Evolutionary conservation across 2,797 vertebrate genomes (phyloP).

Genomic region (Danionella dracula): DNA sequence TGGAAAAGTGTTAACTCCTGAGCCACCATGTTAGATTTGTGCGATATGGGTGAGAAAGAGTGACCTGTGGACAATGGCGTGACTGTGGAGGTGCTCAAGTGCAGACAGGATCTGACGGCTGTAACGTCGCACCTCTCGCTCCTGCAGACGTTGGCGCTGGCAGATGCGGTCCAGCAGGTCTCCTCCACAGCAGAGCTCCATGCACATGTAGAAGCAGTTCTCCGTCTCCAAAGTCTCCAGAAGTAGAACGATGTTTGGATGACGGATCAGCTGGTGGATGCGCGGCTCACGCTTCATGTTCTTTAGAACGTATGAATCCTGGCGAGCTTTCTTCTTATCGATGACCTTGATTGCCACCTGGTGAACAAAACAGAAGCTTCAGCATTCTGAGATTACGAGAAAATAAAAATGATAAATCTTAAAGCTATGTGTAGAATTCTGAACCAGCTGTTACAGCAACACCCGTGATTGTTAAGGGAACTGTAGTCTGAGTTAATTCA

Average conservation of each 20-base stretch:
- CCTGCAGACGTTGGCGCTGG: constrained; percentile 73
- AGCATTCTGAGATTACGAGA: no score
- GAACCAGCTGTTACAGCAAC: no score
- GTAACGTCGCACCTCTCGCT: constrained; percentile 76
- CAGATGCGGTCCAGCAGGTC: constrained; percentile 83
- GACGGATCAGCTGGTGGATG: constrained; percentile 81
- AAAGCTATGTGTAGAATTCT: no score
- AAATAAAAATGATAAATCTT: no score
- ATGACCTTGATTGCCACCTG: constrained; percentile 84
- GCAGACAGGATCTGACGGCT: constrained; percentile 77
- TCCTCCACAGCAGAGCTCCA: constrained; percentile 77
- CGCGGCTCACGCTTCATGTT: constrained; percentile 79
- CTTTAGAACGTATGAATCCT: constrained; percentile 77
- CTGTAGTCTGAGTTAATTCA: no score
- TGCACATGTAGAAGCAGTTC: constrained; percentile 83
- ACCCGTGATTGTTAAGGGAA: no score
- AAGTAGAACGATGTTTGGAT: constrained; percentile 74
- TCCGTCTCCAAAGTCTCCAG: constrained; percentile 79
- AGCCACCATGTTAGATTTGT: no score
- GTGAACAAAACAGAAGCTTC: background rate
- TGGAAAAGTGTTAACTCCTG: no score
- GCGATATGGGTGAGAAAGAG: no score
- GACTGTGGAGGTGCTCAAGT: constrained; percentile 72
- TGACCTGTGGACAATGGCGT: constrained; percentile 77
- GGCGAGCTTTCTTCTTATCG: constrained; percentile 81